A percentile compares a stretch with the other conserved stretches of the same genome.
Conservation (phyloP, 1,140 invertebrate genomes). For the Drosophila nikananu region DNA sequence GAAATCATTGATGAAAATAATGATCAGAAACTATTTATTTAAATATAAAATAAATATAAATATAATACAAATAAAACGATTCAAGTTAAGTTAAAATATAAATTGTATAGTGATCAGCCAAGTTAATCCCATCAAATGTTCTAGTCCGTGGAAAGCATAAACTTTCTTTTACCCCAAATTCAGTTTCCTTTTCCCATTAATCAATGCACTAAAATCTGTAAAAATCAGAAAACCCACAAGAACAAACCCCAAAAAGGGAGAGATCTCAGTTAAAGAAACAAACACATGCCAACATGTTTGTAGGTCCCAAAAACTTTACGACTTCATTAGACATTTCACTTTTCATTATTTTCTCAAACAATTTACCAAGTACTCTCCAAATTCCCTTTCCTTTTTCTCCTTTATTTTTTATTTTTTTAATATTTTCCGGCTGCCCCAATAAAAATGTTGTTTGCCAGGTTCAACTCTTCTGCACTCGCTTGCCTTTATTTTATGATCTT, state of each 20-base stretch:
- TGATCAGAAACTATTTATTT: neutral
- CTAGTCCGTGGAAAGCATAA: neutral
- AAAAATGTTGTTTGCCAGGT: slow-evolving; percentile 54
- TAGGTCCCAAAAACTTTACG: slow-evolving; percentile 59
- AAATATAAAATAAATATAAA: neutral
- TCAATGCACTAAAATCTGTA: slow-evolving; percentile 37
- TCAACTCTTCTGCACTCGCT: slow-evolving; percentile 54
- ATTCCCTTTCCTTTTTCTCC: slow-evolving; percentile 45
- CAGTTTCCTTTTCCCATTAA: slow-evolving; percentile 44
- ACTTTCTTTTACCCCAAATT: slow-evolving; percentile 20
- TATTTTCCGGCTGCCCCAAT: slow-evolving; percentile 77
- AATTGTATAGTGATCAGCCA: neutral
- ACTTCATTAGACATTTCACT: slow-evolving; percentile 80
- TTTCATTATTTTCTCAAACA: slow-evolving; percentile 64
- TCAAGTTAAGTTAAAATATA: neutral
- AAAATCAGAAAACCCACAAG: slow-evolving; percentile 60
- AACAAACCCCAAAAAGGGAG: slow-evolving; percentile 32
- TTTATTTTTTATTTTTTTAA: slow-evolving; percentile 55
- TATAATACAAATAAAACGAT: too few relatives aligned
- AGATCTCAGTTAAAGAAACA: slow-evolving; percentile 18
- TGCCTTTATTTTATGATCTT: slow-evolving; percentile 67
- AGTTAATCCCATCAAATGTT: slow-evolving; percentile 22
- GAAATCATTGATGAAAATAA: slow-evolving; percentile 16
- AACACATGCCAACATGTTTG: slow-evolving; percentile 62
- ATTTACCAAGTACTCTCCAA: slow-evolving; percentile 64